These are phyloP conservation scores for Melanaphis sacchari DNA, from an alignment of 1,140 invertebrate genomes.

Conservation along the genomic window DNA sequence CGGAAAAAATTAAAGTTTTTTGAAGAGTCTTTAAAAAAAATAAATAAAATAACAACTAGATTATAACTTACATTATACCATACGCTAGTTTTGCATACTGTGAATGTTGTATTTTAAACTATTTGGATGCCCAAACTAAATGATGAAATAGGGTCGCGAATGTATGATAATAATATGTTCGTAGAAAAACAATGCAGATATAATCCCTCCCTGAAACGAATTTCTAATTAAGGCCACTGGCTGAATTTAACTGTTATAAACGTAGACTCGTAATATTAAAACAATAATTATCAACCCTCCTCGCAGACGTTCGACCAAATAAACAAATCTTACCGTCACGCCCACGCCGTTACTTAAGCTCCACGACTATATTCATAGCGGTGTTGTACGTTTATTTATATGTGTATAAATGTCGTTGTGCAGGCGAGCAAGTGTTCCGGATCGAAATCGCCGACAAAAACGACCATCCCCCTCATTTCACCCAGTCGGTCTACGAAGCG, in stretches of 20 bases:
- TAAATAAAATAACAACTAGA: too few species aligned
- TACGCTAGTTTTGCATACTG: not conserved
- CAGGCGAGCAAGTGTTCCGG: conserved; percentile 76
- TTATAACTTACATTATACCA: not conserved
- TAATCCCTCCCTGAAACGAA: not conserved
- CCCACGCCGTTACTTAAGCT: not conserved
- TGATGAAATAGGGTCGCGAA: not conserved
- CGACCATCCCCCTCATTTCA: conserved; percentile 85
- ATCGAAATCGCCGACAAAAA: conserved; percentile 92
- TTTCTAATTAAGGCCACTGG: not conserved
- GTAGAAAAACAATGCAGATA: not conserved
- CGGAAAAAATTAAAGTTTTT: not conserved
- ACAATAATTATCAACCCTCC: not conserved
- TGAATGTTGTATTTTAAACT: not conserved
- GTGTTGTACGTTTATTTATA: not conserved
- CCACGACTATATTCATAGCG: not conserved
- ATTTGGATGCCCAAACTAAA: not conserved
- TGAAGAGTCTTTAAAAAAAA: not conserved
- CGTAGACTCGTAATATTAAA: not conserved
- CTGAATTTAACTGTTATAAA: conserved; percentile 8
- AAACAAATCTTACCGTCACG: not conserved
- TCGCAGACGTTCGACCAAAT: not conserved
- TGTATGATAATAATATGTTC: not conserved
- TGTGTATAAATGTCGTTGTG: not conserved
- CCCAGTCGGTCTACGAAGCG: conserved; percentile 75